Conservation (phyloP, 2,888 invertebrate species). For the Aphodius granarius region DNA sequence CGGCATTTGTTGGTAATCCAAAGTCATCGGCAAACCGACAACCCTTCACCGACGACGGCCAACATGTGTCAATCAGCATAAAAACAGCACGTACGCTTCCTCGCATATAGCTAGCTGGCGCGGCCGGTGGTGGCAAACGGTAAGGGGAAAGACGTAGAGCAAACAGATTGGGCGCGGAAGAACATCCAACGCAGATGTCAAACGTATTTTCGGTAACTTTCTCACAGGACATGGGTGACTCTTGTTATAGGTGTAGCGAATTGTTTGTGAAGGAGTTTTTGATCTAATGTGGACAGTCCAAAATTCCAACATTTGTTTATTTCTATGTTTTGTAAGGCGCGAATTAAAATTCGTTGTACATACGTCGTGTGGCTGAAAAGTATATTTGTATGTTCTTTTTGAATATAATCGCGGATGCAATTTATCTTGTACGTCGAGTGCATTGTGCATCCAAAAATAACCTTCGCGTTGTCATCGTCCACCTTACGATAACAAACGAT, state of each 20-base stretch:
- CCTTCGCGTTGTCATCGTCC: neutral
- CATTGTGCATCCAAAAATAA: neutral
- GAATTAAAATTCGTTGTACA: no score
- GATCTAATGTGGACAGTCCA: no score
- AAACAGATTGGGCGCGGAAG: neutral
- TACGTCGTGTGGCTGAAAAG: no score
- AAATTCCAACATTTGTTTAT: no score
- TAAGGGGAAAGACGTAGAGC: neutral
- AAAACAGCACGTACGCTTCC: neutral
- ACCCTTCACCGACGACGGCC: neutral
- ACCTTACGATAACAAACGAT: slow-evolving; percentile 4
- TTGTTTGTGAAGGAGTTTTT: neutral
- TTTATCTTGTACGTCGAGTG: neutral
- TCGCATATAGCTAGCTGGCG: neutral
- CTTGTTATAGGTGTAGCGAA: neutral
- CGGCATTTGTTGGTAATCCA: neutral
- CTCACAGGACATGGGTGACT: neutral
- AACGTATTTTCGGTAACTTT: neutral
- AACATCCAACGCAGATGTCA: neutral
- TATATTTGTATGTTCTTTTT: neutral
- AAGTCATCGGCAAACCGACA: slow-evolving; percentile 5
- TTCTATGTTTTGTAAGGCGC: no score
- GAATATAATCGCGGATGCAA: neutral
- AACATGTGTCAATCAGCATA: slow-evolving; percentile 8
- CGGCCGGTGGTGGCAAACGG: neutral